Evolutionary conservation across 2,888 invertebrate species (phyloP), one percentile per base, ranked within the genome.

Genomic region (Drosophila macrothrix): DNA sequence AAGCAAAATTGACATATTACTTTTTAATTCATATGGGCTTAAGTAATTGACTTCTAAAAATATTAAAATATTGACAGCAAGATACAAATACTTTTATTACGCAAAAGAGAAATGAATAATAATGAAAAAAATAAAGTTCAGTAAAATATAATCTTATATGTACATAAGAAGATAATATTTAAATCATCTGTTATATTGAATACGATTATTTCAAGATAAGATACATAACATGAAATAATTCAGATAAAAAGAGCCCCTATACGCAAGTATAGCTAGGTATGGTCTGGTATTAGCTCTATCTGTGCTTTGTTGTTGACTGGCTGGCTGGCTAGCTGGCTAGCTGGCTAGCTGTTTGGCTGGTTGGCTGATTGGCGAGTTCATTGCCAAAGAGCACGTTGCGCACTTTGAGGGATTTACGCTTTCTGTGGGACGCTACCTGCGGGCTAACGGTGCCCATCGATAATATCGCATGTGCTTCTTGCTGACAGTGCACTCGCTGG

Each of bases 351-450:
- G 0, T 16, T 16, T 58, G 41, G 33, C 70, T 49, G 58, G 35
- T 55, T 64, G 67, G 67, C 53, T 19, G 33, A 14, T 41, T 50
- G n/a, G 33, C 56, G 72, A 58, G 76, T 72, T 77, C 67, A 71
- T 60, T 76, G 71, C 70, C 75, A 62, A 35, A 28, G 16, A 31
- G 31, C 29, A 53, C 22, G 22, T 33, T 14, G 29, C 37, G 7
- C 46, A 16, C 22, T 46, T 22, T 22, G 46, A 16, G 55, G 28
- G 19, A 12, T n/a, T 22, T 35, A 25, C 54, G 25, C 35, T 39
- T 22, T 50, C 22, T 29, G 16, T 54, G 46, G 25, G 10, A 4
- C n/a, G 46, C 31, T 54, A 55, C 4, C n/a, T 49, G 31, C 9
- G 31, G 31, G 9, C 35, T 7, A 37, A 14, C 3, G 25, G 37